phyloP scores from a whole-genome alignment of 2,888 invertebrate species.

The Plebejus anna region DNA sequence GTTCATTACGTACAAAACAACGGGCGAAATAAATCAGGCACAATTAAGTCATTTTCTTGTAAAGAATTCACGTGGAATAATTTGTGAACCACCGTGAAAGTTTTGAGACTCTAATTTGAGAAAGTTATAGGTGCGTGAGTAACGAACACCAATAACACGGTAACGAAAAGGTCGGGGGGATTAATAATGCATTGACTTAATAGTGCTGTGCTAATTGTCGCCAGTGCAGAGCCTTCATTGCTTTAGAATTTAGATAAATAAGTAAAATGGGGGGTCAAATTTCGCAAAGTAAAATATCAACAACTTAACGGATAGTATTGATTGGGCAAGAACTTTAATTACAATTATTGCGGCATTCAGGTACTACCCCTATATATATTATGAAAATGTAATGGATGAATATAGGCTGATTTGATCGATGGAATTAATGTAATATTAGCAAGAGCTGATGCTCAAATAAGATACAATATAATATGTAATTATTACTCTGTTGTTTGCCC shows the following conservation, averaged over 20 bases:
- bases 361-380: too few species aligned
- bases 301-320: too few species aligned
- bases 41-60: slow-evolving; percentile 20
- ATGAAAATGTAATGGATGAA: too few species aligned
- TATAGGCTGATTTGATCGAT: too few species aligned
- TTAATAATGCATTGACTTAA: slow-evolving; percentile 26
- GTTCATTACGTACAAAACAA: neutral
- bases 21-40: neutral
- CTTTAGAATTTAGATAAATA: neutral
- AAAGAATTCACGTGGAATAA: slow-evolving; percentile 18
- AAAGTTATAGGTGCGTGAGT: slow-evolving; percentile 31
- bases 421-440: too few species aligned
- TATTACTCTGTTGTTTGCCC: neutral
- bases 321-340: too few species aligned
- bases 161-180: slow-evolving; percentile 25
- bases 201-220: neutral
- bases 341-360: too few species aligned
- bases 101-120: slow-evolving; percentile 23
- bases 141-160: slow-evolving; percentile 27
- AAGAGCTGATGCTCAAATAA: too few species aligned
- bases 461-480: too few species aligned
- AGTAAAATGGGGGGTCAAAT: too few species aligned
- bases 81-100: slow-evolving; percentile 20
- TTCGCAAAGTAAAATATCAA: too few species aligned
- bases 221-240: neutral